Evolutionary conservation across 2,113 vertebrate species (phyloP), one percentile per base, ranked within the genome.

Genomic region (Carassius auratus): DNA sequence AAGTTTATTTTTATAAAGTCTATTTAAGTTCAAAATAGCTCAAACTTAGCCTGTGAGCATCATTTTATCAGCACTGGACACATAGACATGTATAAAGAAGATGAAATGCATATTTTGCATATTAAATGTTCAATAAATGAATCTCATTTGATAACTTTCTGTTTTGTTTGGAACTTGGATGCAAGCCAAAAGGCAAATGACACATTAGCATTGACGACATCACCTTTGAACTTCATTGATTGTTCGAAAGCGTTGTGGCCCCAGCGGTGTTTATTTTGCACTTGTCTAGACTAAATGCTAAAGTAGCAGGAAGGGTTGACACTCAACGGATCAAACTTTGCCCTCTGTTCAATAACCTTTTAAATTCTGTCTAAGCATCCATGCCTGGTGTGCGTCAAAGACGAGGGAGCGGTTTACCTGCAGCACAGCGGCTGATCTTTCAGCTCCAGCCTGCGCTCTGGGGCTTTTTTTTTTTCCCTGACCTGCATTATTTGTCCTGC

Each of bases 141-240:
- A 36, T 26, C 26, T 26, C 26, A 26, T 26, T 26, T 26, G 26
- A 30, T 30, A 30, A 48, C 42, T 14, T 74, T 74, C 38, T 74
- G 10, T 74, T 23, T 74, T 74, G 38, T 74, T 48, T 74, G 19
- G 38, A 23, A 45, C 69, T 45, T 45, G 38, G 2, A 45, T 74
- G 38, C n/a, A 7, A 74, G 48, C 12, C 42, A 23, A 74, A 45
- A 48, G 38, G 21, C 14, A 23, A 74, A 74, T 23, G n/a, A 80
- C 42, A n/a, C 21, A 64, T 64, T 64, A 80, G 38, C 36, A 45
- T 36, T 45, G 8, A 45, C 59, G 66, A 87, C 48, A 66, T 71
- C 66, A 74, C 78, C 33, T 83, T 76, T 78, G 82, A 62, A 66
- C 61, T 52, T 73, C 84, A 89, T 89, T 83, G 84, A 90, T 87